Conservation (phyloP, 2,113 vertebrate species). For the Bettongia penicillata region DNA sequence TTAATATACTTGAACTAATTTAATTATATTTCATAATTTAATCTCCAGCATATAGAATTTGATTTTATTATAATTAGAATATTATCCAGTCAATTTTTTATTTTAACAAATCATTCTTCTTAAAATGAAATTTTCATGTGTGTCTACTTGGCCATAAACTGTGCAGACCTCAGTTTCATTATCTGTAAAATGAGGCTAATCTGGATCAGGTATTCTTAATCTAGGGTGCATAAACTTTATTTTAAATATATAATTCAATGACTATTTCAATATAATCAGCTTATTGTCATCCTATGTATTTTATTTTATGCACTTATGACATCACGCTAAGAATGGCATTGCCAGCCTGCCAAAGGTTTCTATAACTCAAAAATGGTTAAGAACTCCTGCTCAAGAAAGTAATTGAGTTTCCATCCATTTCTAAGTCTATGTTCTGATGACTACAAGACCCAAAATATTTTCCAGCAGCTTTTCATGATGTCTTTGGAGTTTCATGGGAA, state of each 20-base stretch:
- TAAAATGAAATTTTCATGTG: slow-evolving; percentile 43
- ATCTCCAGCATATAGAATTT: slow-evolving; percentile 44
- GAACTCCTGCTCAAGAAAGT: not conserved
- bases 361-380: not conserved
- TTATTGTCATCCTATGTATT: not conserved
- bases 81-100: slow-evolving; percentile 21
- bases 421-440: not conserved
- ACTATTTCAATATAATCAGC: not conserved
- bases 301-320: not conserved
- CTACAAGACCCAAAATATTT: not conserved
- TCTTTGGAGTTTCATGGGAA: not conserved
- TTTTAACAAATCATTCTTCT: slow-evolving; percentile 55
- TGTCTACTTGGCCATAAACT: slow-evolving; percentile 8
- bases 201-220: not conserved
- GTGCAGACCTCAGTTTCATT: not conserved
- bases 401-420: not conserved
- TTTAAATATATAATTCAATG: not conserved
- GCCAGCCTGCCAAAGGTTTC: not conserved
- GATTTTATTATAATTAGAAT: slow-evolving; percentile 34
- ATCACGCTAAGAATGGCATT: not conserved
- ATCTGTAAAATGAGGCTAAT: not conserved
- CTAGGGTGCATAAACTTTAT: not conserved
- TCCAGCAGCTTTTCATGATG: not conserved
- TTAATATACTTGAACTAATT: slow-evolving; percentile 68
- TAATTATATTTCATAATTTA: slow-evolving; percentile 69